Evolutionary conservation across 2,797 vertebrate species (phyloP), one percentile per base, ranked within the genome.

Genomic region (Rallus crepitans): DNA sequence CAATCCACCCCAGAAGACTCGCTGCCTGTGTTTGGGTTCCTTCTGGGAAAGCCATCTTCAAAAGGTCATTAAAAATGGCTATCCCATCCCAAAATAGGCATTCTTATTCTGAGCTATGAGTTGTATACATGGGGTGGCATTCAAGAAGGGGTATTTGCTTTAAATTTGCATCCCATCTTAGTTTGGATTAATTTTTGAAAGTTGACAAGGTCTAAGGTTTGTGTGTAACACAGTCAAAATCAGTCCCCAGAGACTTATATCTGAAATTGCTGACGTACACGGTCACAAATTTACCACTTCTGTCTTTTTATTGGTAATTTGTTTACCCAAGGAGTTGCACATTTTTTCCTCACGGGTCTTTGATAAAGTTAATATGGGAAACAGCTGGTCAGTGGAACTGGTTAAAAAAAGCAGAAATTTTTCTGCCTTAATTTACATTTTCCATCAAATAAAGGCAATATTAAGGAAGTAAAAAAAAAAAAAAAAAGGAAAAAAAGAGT

Each of bases 101-200:
- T 12, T 33, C 13, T 20, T 35, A 23, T 61, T 76, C 31, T 48
- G 15, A 72, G 20, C 48, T 70, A n/a, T 6, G 20, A 42, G 1
- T 7, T 56, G 33, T 4, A 2, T 42, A 35, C 0, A 0, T 27
- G 42, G 12, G 1, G 9, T 61, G 13, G 2, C 7, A 72, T 37
- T 52, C 39, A 48, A 40, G 25, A 39, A 70, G 5, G 10, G 3
- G 2, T 70, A 31, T 37, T 92, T 47, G 7, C 55, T 76, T 42
- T 64, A 20, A 45, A 28, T 60, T 33, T 55, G 5, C 30, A 35
- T 25, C n/a, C n/a, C 65, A 0, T n/a, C 9, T 6, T 4, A 25
- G 12, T 1, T 71, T 42, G 76, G 33, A 64, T 68, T 57, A 53
- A 64, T 64, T 83, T 86, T 66, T 3, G 21, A 24, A 64, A 64